Conservation (phyloP, 92 coral and sea anemone genomes). For the Porites evermanni region DNA sequence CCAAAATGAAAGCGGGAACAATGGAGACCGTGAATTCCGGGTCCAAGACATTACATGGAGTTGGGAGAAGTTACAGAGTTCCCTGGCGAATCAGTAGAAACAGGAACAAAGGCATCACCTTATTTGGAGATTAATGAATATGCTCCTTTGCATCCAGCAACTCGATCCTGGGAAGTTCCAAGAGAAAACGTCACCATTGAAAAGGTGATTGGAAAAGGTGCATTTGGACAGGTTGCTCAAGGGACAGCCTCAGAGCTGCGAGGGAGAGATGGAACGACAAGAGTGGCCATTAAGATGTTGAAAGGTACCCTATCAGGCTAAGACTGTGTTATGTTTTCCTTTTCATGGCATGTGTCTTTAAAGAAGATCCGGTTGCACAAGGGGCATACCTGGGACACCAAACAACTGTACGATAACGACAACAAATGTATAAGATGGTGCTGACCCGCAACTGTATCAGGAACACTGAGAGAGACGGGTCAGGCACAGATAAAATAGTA, state of each 20-base stretch:
- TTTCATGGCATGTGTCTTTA: too few relatives aligned
- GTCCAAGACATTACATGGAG: too few relatives aligned
- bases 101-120: neutral
- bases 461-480: too few relatives aligned
- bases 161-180: constrained; percentile 31
- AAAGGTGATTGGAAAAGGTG: constrained; percentile 26
- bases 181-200: constrained; percentile 28
- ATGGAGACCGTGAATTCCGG: too few relatives aligned
- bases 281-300: constrained; percentile 30
- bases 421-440: too few relatives aligned
- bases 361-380: too few relatives aligned
- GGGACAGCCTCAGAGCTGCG: constrained; percentile 20
- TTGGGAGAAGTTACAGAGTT: neutral
- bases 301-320: neutral
- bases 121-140: neutral
- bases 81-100: neutral
- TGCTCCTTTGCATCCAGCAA: constrained; percentile 16
- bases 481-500: too few relatives aligned
- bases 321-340: too few relatives aligned
- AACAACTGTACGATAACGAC: too few relatives aligned
- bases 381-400: too few relatives aligned
- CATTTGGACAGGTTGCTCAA: constrained; percentile 36
- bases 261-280: neutral
- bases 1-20: too few relatives aligned
- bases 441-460: too few relatives aligned